Evolutionary conservation across 2,113 vertebrate species (phyloP), one percentile per base, ranked within the genome.

Genomic region (Gambusia holbrooki): DNA sequence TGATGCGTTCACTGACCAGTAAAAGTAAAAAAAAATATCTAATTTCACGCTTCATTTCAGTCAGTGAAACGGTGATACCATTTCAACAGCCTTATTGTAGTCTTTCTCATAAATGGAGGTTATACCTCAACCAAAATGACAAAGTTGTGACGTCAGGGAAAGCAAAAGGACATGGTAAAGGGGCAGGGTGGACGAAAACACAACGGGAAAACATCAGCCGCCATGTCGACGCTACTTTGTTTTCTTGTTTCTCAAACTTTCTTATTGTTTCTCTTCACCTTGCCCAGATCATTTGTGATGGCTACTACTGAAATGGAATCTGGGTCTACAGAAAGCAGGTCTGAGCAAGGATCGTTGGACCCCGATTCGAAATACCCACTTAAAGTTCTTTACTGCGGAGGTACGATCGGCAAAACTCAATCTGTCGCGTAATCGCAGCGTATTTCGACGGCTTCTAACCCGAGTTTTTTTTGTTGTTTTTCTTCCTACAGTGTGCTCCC

Each of bases 381-480:
- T 40, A 96, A 97, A 82, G 97, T 99, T 3, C 97, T 98, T 67
- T 99, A 99, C 88, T 99, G 98, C 5, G 98, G 98, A 97, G 97
- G 98, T 96, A 95, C 88, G 19, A 29, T 35, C 2, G 35, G 32
- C 17, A 64, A 64, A 33, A 30, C 42, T 25, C 11, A 17, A 19
- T 66, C 17, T 10, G 8, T 19, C 25, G 15, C 11, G 1, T 33
- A 37, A 1, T 66, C 19, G 3, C 8, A 0, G 4, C 51, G 51
- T 25, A 22, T 3, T 1, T 22, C 17, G 1, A 28, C 28, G 0
- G 0, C 5, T 6, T 45, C 69, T 62, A n/a, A 74, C 19, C 5
- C 32, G 14, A 1, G 4, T 6, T 64, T 29, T 0, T 61, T 40
- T 17, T 22, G 28, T 80, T 65, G 11, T 22, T n/a, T 80, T 69